Evolutionary conservation across 2,113 vertebrate species (phyloP), one percentile per base, ranked within the genome.

Genomic region (Aleadryas rufinucha): DNA sequence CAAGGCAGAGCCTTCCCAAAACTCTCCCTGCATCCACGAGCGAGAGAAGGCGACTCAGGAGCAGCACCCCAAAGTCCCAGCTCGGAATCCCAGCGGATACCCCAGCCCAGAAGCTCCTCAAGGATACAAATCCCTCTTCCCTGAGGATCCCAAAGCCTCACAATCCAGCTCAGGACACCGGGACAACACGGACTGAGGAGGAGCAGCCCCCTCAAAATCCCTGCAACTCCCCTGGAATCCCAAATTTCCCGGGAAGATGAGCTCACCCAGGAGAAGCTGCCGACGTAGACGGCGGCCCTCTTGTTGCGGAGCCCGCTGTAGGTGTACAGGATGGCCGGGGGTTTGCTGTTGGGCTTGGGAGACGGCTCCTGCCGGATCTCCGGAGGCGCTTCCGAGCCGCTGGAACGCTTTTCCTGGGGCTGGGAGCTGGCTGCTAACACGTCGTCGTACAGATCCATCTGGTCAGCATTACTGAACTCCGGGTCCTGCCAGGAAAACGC

Each of bases 251-350:
- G 3, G 39, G 68, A 44, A 52, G 6, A 9, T 2, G 19, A 8
- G 2, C 99, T 99, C 93, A 99, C 99, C 99, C 99, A 99, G 86
- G 99, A 98, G 90, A 99, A 99, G 97, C 99, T 99, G 93, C 99
- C 99, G 70, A 99, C 97, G 26, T 99, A 99, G 68, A 99, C 98
- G 1, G 99, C 98, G 1, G 98, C 98, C 61, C 96, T 98, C 82
- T 98, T 98, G 86, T 97, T 97, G 14, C 97, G 97, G 52, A 97
- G 96, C 49, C 97, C 98, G 17, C 98, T 98, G 93, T 97, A 97
- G 8, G 97, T 98, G 89, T 98, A 98, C 41, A 98, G 96, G 89
- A 98, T 97, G 50, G 96, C 97, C 0, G 98, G 97, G 4, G 97
- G 66, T 83, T 98, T 98, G 79, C n/a, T 97, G 81, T 98, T 98